Percentiles rank a stretch among this genome's conserved stretches.
phyloP scores from a whole-genome alignment of 1,140 invertebrate species.

The Lepeophtheirus salmonis region DNA sequence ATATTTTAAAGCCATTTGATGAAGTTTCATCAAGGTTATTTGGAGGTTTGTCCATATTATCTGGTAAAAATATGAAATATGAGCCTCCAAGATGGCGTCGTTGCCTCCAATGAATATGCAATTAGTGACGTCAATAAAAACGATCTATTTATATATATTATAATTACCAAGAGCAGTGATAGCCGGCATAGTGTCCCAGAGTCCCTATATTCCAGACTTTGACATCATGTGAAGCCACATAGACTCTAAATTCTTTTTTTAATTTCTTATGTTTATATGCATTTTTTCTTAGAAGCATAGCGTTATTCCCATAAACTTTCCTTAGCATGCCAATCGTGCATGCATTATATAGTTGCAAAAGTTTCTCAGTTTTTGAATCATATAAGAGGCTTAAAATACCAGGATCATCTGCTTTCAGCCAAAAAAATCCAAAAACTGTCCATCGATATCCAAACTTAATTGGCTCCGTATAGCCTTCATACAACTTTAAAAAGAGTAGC shows the following conservation, averaged over 20 bases:
- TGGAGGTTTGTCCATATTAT: too few species aligned
- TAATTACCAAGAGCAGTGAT: slow-evolving; percentile 23
- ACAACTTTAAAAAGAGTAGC: slow-evolving; percentile 42
- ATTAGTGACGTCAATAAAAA: too few species aligned
- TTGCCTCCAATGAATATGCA: too few species aligned
- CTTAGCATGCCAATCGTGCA: slow-evolving; percentile 21
- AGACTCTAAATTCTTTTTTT: slow-evolving; percentile 10
- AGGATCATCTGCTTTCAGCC: slow-evolving; percentile 25
- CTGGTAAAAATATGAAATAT: too few species aligned
- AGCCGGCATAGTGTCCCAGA: slow-evolving; percentile 21
- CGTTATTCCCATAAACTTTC: slow-evolving; percentile 19
- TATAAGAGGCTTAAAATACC: slow-evolving; percentile 9
- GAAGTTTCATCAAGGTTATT: too few species aligned
- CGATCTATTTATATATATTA: too few species aligned
- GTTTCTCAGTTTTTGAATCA: slow-evolving; percentile 3
- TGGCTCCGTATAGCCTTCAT: slow-evolving; percentile 40
- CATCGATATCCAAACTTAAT: slow-evolving; percentile 41
- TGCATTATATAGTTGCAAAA: slow-evolving; percentile 15
- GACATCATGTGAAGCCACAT: slow-evolving; percentile 15
- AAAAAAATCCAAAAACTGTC: slow-evolving; percentile 47
- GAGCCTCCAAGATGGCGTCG: too few species aligned
- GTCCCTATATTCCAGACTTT: slow-evolving; percentile 20
- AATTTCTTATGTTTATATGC: slow-evolving; percentile 19
- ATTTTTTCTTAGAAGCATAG: slow-evolving; percentile 20
- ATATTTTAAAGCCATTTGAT: too few species aligned